These are phyloP conservation scores for Lasius platythorax DNA, from an alignment of 2,888 invertebrate genomes.

Conservation along the genomic window DNA sequence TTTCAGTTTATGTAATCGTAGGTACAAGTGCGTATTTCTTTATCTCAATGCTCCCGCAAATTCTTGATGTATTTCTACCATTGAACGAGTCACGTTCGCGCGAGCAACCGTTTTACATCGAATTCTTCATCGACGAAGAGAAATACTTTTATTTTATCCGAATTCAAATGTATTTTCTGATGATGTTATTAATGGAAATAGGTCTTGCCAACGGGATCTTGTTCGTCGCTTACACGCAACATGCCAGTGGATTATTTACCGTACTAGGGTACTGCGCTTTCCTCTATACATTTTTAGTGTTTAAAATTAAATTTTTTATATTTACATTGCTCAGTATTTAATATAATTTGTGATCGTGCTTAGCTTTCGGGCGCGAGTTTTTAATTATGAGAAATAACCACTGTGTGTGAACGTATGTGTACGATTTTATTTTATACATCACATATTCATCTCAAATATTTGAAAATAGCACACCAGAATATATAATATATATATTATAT, in stretches of 20 bases:
- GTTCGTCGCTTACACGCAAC: slow-evolving; percentile 20
- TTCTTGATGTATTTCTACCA: slow-evolving; percentile 38
- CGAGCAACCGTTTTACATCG: neutral
- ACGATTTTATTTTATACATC: neutral
- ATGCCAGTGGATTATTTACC: slow-evolving; percentile 33
- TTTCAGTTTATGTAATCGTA: slow-evolving; percentile 12
- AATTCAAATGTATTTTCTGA: neutral
- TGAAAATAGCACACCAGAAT: neutral
- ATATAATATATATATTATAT: neutral
- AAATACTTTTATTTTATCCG: slow-evolving; percentile 15
- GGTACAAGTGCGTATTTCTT: neutral
- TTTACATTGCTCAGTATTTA: neutral
- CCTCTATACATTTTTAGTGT: neutral
- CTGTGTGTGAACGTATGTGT: neutral
- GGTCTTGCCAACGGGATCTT: neutral
- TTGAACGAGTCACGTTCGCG: slow-evolving; percentile 24
- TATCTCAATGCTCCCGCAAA: neutral
- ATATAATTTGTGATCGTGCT: neutral
- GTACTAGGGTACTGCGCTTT: slow-evolving; percentile 30
- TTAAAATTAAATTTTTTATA: neutral
- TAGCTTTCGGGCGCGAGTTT: neutral
- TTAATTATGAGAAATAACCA: neutral
- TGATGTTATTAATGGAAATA: neutral
- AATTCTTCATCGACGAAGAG: neutral
- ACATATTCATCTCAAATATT: neutral